Conservation (phyloP, 1,140 invertebrate genomes). For the Zaprionus africanus region DNA sequence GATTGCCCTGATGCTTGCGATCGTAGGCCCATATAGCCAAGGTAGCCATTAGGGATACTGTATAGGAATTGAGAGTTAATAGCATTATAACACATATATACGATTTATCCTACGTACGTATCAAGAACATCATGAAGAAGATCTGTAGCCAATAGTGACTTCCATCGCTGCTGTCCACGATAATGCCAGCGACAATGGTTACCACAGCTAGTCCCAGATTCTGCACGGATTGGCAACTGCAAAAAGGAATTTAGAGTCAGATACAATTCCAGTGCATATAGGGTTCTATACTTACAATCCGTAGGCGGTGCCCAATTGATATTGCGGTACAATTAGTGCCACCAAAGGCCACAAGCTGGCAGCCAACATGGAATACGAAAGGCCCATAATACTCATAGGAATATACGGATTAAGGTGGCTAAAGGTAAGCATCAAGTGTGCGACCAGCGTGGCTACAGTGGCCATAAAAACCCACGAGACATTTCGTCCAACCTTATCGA, state of each 20-base stretch:
- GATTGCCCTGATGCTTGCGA: constrained; percentile 87
- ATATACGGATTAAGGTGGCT: constrained; percentile 94
- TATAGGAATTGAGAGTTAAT: neutral
- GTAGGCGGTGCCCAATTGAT: constrained; percentile 98
- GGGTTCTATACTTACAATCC: constrained; percentile 88
- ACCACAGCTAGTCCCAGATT: constrained; percentile 96
- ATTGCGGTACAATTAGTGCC: constrained; percentile 94
- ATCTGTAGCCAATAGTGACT: constrained; percentile 97
- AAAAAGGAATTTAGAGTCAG: neutral
- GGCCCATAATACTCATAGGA: constrained; percentile 94
- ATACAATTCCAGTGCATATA: neutral
- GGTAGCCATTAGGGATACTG: constrained; percentile 89
- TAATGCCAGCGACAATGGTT: constrained; percentile 92
- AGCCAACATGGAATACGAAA: constrained; percentile 96
- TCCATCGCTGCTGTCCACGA: constrained; percentile 90
- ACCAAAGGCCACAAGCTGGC: constrained; percentile 98
- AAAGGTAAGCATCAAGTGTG: constrained; percentile 94
- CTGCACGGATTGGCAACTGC: constrained; percentile 94
- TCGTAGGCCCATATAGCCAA: constrained; percentile 92
- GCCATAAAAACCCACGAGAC: constrained; percentile 94
- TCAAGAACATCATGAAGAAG: constrained; percentile 95
- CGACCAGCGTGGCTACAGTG: constrained; percentile 90
- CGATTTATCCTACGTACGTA: constrained; percentile 72
- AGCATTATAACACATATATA: neutral
- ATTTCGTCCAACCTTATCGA: constrained; percentile 96